Conservation (phyloP, 2,113 vertebrate genomes). For the Rhinogobius similis region DNA sequence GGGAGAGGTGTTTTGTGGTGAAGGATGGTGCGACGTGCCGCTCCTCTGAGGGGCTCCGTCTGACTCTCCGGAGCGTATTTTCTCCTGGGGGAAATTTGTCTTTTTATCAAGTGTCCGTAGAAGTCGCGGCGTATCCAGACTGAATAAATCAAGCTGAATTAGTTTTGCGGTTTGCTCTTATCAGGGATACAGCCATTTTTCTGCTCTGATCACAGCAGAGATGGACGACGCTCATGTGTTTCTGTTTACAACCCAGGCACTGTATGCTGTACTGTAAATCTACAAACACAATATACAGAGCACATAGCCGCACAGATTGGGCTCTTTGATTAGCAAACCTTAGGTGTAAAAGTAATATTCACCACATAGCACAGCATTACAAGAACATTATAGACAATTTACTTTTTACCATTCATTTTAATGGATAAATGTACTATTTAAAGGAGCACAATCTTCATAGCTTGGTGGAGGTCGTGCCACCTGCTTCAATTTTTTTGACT, state of each 20-base stretch:
- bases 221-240: constrained; percentile 26
- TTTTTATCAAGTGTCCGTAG: constrained; percentile 81
- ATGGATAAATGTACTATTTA: too few relatives aligned
- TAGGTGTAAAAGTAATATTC: too few relatives aligned
- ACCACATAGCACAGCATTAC: too few relatives aligned
- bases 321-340: too few relatives aligned
- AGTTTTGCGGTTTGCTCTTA: constrained; percentile 68
- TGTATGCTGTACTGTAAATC: constrained; percentile 9
- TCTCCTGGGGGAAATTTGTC: constrained; percentile 73
- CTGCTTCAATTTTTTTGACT: too few relatives aligned
- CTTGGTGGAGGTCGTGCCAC: too few relatives aligned
- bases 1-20: constrained; percentile 57
- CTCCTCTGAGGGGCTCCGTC: constrained; percentile 44
- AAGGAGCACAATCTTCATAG: too few relatives aligned
- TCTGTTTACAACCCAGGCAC: neutral
- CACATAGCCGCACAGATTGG: neutral
- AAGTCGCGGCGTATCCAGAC: constrained; percentile 63
- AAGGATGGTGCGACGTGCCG: constrained; percentile 67
- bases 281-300: neutral
- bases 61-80: constrained; percentile 42
- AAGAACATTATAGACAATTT: too few relatives aligned
- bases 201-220: constrained; percentile 59
- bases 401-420: too few relatives aligned
- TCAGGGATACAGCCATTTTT: constrained; percentile 68
- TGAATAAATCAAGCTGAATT: constrained; percentile 78